phyloP scores from a whole-genome alignment of 2,113 vertebrate genomes.

The Gallinago media region DNA sequence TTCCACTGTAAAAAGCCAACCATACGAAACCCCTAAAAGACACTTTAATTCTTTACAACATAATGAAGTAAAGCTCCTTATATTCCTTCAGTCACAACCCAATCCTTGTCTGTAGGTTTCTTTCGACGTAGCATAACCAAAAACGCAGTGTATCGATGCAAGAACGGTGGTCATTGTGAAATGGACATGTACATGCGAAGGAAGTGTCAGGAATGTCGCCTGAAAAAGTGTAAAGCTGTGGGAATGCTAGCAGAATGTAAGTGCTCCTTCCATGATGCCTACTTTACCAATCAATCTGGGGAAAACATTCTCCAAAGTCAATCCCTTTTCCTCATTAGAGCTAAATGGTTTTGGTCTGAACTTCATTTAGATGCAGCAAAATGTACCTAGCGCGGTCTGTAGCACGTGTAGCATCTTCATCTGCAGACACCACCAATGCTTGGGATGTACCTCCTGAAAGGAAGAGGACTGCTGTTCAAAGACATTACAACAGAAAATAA shows the following conservation, averaged over 20 bases:
- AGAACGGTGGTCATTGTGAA: constrained; percentile 92
- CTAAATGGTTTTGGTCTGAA: neutral
- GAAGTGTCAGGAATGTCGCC: constrained; percentile 94
- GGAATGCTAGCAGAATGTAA: constrained; percentile 96
- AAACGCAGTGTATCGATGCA: constrained; percentile 92
- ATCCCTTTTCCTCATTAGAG: neutral
- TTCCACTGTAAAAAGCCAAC: neutral
- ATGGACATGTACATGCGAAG: constrained; percentile 98
- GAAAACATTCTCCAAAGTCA: neutral
- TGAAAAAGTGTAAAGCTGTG: constrained; percentile 93
- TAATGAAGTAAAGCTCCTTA: neutral
- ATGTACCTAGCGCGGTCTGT: neutral
- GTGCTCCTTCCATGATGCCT: neutral
- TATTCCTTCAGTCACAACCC: neutral
- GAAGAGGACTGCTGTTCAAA: neutral
- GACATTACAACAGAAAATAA: neutral
- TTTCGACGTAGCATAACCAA: constrained; percentile 93
- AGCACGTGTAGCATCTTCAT: neutral
- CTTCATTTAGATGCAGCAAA: neutral
- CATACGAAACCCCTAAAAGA: accelerated
- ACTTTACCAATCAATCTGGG: neutral
- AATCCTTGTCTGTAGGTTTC: constrained; percentile 78
- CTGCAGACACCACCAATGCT: neutral
- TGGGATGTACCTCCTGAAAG: neutral
- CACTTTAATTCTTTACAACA: neutral